Evolutionary conservation across 2,797 vertebrate genomes (phyloP), one percentile per base, ranked within the genome.

Genomic region (Crenichthys baileyi): DNA sequence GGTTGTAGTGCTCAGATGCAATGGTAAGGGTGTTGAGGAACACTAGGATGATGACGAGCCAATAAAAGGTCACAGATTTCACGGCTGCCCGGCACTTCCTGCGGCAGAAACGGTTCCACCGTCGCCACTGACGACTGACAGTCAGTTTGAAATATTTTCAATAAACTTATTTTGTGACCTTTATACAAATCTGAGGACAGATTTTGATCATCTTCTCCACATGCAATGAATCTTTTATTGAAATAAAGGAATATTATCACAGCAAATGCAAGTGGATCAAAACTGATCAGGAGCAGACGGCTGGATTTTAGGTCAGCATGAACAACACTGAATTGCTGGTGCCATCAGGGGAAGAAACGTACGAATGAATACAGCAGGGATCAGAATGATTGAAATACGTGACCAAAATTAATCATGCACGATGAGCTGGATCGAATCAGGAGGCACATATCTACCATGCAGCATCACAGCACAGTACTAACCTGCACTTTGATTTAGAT

Each of bases 11-110:
- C 90, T 99, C 98, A 0, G 98, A 99, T 79, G 98, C 97, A 83
- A 99, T 99, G 88, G 98, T 99, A 87, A 99, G 96, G 0, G 98
- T 99, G 94, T 99, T 99, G 90, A 99, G 97, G 94, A 99, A 99
- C 91, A 99, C 98, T 94, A 99, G 93, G 91, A 99, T 91, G 88
- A 99, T 99, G 82, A 99, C 98, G 86, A 99, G 96, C 98, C 98
- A 99, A 89, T 99, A 99, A 94, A 99, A 99, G 0, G 96, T 94
- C 88, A 98, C 97, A 0, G 98, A 99, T 92, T 99, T 99, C 89
- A 99, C 98, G 0, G 98, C 97, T 68, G 96, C 96, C 65, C 98
- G 95, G 83, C 98, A 99, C 92, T 96, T 97, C 85, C 98, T 96
- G 83, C 98, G 96, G 83, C 94, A 98, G 89, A 97, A 98, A 70